A percentile compares a stretch with the other conserved stretches of the same genome.
These are phyloP conservation scores for Scomber scombrus DNA, from an alignment of 2,113 vertebrate genomes.

Conservation along the genomic window DNA sequence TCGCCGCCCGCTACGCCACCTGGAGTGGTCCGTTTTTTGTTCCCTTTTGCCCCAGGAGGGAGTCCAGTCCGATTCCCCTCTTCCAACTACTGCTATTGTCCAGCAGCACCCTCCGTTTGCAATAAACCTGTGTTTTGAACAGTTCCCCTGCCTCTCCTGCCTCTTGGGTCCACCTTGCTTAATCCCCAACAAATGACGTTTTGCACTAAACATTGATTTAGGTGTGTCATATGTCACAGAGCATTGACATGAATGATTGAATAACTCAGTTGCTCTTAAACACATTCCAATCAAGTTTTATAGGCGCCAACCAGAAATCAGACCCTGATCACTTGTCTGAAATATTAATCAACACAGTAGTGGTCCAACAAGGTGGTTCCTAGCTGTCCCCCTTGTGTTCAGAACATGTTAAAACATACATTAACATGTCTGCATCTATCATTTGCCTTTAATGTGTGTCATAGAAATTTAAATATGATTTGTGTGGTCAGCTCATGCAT, in stretches of 20 bases:
- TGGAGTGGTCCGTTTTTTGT: no score
- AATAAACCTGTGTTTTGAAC: no score
- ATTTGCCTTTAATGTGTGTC: constrained; percentile 12
- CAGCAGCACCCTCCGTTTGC: no score
- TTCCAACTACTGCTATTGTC: no score
- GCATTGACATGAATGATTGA: neutral
- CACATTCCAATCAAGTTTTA: neutral
- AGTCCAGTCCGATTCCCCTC: no score
- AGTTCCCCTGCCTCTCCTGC: no score
- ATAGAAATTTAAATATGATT: constrained; percentile 12
- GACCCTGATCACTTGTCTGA: neutral
- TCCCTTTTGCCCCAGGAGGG: no score
- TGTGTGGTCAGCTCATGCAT: constrained; percentile 33
- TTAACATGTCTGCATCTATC: neutral
- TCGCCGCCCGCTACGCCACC: no score
- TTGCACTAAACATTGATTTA: constrained; percentile 44
- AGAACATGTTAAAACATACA: neutral
- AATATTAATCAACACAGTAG: neutral
- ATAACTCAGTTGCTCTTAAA: neutral
- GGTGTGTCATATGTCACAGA: constrained; percentile 31
- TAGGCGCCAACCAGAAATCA: neutral
- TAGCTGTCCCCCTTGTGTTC: neutral
- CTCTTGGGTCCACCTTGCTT: no score
- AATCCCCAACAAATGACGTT: no score
- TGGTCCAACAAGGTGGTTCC: neutral